Conservation (phyloP, 2,113 vertebrate genomes). For the Paracanthobrama guichenoti region DNA sequence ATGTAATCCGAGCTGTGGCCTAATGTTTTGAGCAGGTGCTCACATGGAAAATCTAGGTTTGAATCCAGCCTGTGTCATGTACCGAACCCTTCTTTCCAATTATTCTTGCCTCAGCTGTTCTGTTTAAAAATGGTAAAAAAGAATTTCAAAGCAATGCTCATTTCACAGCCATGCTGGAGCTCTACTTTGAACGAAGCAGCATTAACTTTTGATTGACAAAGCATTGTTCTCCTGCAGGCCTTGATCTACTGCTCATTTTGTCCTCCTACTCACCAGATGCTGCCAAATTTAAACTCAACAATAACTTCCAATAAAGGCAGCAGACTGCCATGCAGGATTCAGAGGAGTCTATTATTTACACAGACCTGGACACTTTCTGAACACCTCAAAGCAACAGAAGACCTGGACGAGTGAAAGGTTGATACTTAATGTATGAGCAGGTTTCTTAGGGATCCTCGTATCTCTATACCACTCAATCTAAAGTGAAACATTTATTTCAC, state of each 20-base stretch:
- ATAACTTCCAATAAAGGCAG: conserved; percentile 10
- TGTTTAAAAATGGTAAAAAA: conserved; percentile 7
- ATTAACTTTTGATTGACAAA: conserved; percentile 41
- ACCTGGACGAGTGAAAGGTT: neutral
- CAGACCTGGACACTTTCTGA: neutral
- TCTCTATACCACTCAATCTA: neutral
- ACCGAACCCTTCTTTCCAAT: neutral
- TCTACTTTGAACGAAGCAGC: conserved; percentile 24
- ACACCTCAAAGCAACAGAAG: neutral
- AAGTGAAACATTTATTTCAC: neutral
- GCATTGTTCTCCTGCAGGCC: conserved; percentile 33
- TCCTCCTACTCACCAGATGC: conserved; percentile 31
- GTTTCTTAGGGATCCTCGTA: neutral
- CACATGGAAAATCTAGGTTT: neutral
- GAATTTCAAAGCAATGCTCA: conserved; percentile 3
- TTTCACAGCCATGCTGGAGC: conserved; percentile 3
- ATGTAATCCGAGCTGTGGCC: neutral
- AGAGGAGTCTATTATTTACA: conserved; percentile 1
- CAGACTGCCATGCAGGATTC: neutral
- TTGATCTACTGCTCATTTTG: conserved; percentile 24
- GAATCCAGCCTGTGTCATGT: neutral
- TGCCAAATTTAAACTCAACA: conserved; percentile 9
- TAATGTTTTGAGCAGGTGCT: neutral
- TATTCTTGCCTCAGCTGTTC: neutral
- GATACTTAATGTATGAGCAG: neutral